Percentiles rank a stretch among this genome's conserved stretches.
Evolutionary conservation across 2,888 invertebrate species (phyloP).

Genomic region (Aphodius granarius): DNA sequence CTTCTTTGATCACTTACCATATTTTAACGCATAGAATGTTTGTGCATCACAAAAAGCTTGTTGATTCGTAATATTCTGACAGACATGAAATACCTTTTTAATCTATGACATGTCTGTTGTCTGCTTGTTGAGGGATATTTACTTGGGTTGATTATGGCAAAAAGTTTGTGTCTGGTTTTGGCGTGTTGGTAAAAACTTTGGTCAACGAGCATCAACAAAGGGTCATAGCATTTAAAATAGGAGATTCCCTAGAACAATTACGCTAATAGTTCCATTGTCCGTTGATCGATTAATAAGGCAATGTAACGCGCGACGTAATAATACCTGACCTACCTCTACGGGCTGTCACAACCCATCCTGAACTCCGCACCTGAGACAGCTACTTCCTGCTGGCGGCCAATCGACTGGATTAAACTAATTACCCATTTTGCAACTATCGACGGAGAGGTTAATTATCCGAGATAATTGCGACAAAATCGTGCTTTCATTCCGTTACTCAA

Average conservation of each 20-base stretch:
- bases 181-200: no score
- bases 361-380: background rate
- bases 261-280: background rate
- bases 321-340: background rate
- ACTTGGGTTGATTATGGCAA: no score
- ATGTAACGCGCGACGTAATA: background rate
- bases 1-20: no score
- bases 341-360: background rate
- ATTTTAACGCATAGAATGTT: no score
- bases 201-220: no score
- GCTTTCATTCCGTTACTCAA: background rate
- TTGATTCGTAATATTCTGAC: no score
- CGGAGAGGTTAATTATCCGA: background rate
- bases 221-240: background rate
- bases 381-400: background rate
- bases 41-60: no score
- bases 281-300: background rate
- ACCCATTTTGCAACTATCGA: background rate
- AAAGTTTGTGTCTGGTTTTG: no score
- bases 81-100: no score
- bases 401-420: background rate
- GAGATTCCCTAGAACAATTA: background rate
- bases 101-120: no score
- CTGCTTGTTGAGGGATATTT: no score
- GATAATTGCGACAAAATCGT: background rate